Percentiles rank a stretch among this genome's conserved stretches.
Conservation (phyloP, 1,140 invertebrate species). For the Drosophila mauritiana region DNA sequence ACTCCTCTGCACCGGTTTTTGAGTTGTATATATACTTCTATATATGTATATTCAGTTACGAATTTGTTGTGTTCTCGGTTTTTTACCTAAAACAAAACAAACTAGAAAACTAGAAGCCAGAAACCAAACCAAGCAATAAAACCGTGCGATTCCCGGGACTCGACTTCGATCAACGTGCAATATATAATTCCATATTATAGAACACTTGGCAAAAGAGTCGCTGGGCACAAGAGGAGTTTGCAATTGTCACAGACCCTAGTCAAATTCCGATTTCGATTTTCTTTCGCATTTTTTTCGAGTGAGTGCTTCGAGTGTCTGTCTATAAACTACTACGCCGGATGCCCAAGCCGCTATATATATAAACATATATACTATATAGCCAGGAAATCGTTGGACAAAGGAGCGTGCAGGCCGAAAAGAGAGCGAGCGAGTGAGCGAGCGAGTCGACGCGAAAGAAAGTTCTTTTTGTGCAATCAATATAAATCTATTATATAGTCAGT, state of each 20-base stretch:
- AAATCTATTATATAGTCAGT: conserved; percentile 44
- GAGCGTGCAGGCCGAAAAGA: conserved; percentile 23
- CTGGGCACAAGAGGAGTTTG: conserved; percentile 2
- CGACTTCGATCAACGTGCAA: conserved; percentile 46
- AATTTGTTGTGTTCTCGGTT: conserved; percentile 83
- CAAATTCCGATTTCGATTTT: conserved; percentile 7
- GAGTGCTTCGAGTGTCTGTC: conserved; percentile 40
- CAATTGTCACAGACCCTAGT: conserved; percentile 14
- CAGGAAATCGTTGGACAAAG: conserved; percentile 34
- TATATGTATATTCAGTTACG: conserved; percentile 75
- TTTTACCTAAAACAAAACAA: conserved; percentile 61
- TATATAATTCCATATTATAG: conserved; percentile 21
- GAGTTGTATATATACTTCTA: conserved; percentile 68
- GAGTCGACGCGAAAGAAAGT: conserved; percentile 38
- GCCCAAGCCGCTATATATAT: conserved; percentile 9
- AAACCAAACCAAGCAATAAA: conserved; percentile 32
- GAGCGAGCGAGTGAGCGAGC: conserved; percentile 19
- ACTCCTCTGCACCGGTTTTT: conserved; percentile 84
- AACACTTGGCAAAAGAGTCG: conserved; percentile 11
- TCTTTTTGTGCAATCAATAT: conserved; percentile 65
- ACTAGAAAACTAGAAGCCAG: conserved; percentile 24
- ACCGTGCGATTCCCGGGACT: conserved; percentile 35
- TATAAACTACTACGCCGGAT: conserved; percentile 28
- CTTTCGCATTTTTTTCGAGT: conserved; percentile 42
- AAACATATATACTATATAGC: conserved; percentile 25